Evolutionary conservation across 2,888 invertebrate genomes (phyloP).

Genomic region (Drosophila anomelani): DNA sequence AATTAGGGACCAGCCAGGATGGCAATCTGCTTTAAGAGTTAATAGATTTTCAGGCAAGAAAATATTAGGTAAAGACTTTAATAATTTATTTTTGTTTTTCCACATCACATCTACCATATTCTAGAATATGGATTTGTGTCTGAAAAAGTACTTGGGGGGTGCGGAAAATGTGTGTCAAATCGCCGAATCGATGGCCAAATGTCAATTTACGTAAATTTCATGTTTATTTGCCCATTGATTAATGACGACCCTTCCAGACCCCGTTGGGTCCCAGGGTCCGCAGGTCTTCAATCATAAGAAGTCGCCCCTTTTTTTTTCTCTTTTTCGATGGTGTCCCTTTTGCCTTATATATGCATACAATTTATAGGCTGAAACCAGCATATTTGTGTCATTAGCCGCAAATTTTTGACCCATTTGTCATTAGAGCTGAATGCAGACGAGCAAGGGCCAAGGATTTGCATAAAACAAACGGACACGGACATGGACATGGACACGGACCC

Average conservation of each 20-base stretch:
- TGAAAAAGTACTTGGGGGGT: background rate
- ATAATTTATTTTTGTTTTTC: background rate
- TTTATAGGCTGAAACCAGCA: slow-evolving; percentile 75
- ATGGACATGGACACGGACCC: background rate
- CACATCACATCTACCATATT: background rate
- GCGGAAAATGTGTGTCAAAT: slow-evolving; percentile 1
- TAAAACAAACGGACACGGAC: slow-evolving; percentile 70
- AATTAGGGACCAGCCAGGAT: background rate
- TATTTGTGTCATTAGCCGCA: slow-evolving; percentile 80
- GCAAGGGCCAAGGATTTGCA: slow-evolving; percentile 64
- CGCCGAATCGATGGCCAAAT: slow-evolving; percentile 45
- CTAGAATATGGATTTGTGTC: too few relatives aligned
- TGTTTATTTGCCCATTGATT: slow-evolving; percentile 74
- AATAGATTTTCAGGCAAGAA: background rate
- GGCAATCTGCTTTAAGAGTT: background rate
- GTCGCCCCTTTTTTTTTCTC: slow-evolving; percentile 17
- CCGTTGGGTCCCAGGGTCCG: slow-evolving; percentile 36
- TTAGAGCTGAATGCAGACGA: slow-evolving; percentile 65
- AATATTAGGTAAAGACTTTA: background rate
- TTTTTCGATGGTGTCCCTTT: slow-evolving; percentile 9
- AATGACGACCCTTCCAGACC: slow-evolving; percentile 50
- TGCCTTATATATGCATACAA: slow-evolving; percentile 74
- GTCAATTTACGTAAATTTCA: slow-evolving; percentile 73
- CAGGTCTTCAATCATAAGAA: slow-evolving; percentile 70
- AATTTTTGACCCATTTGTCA: slow-evolving; percentile 80